These are phyloP conservation scores for Electrophaes corylata DNA, from an alignment of 2,888 invertebrate species.

Conservation along the genomic window DNA sequence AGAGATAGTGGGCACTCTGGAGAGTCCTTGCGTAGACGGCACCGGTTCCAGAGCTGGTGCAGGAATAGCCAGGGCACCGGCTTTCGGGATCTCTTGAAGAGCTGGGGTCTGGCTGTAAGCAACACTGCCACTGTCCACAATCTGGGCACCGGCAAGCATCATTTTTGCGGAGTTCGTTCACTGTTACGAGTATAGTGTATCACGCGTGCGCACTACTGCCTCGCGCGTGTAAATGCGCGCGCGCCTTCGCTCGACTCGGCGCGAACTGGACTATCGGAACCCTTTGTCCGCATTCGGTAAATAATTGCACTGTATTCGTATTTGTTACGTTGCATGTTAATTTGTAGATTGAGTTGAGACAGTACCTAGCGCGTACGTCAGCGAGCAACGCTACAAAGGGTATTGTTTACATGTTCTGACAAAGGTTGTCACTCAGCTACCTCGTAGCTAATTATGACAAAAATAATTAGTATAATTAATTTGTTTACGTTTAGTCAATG, in stretches of 20 bases:
- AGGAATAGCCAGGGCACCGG: slow-evolving; percentile 28
- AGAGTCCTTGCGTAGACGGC: slow-evolving; percentile 45
- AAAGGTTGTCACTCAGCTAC: slow-evolving; percentile 21
- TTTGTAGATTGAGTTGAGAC: slow-evolving; percentile 54
- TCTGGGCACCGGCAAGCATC: slow-evolving; percentile 79
- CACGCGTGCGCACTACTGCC: slow-evolving; percentile 59
- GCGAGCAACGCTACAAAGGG: slow-evolving; percentile 45
- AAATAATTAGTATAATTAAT: slow-evolving; percentile 7
- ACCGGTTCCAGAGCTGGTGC: slow-evolving; percentile 25
- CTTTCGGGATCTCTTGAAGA: slow-evolving; percentile 1
- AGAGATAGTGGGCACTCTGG: slow-evolving; percentile 63
- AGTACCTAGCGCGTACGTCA: slow-evolving; percentile 35
- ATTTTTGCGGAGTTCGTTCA: slow-evolving; percentile 50
- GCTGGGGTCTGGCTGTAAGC: slow-evolving; percentile 45
- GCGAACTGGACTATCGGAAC: slow-evolving; percentile 46
- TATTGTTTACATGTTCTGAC: slow-evolving; percentile 26
- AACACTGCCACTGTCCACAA: slow-evolving; percentile 68
- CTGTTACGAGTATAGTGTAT: slow-evolving; percentile 34
- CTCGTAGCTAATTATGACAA: slow-evolving; percentile 16
- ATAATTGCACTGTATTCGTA: slow-evolving; percentile 53
- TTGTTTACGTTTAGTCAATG: background rate
- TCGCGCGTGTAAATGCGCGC: slow-evolving; percentile 66
- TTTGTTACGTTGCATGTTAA: slow-evolving; percentile 55
- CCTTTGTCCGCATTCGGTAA: slow-evolving; percentile 61
- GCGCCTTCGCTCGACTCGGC: slow-evolving; percentile 47